Conservation (phyloP, 2,797 vertebrate genomes). For the Salmo trutta region DNA sequence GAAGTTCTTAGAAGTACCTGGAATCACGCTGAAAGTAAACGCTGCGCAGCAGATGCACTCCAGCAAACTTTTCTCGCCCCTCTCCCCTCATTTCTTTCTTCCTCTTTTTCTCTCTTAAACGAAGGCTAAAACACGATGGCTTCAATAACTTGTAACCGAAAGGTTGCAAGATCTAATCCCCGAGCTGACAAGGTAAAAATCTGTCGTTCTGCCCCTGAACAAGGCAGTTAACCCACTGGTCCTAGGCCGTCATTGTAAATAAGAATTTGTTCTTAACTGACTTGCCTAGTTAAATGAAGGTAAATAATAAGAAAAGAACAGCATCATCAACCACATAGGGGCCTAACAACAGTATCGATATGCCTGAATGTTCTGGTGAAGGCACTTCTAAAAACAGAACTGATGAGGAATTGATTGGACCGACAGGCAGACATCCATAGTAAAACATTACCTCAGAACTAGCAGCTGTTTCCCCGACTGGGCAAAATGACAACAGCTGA, state of each 20-base stretch:
- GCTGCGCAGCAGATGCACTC: too few species aligned
- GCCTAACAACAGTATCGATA: not conserved
- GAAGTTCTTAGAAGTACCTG: not conserved
- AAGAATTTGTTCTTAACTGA: too few species aligned
- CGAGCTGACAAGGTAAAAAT: too few species aligned
- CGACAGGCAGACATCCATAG: not conserved
- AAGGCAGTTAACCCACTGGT: too few species aligned
- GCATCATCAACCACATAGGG: not conserved
- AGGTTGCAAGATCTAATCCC: too few species aligned
- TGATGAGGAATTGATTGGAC: slow-evolving; percentile 1
- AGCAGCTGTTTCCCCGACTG: too few species aligned
- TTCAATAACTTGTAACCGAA: not conserved
- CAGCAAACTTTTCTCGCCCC: not conserved
- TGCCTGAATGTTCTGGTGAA: not conserved
- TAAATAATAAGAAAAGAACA: not conserved
- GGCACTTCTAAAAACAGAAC: not conserved
- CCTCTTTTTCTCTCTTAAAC: not conserved
- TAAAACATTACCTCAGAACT: not conserved
- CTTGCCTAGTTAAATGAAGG: too few species aligned
- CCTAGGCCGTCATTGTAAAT: too few species aligned
- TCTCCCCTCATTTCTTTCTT: not conserved
- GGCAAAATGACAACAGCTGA: not conserved
- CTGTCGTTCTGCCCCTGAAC: too few species aligned
- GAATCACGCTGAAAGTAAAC: not conserved
- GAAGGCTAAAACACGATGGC: not conserved